Evolutionary conservation across 2,113 vertebrate species (phyloP).

Genomic region (Ariopsis seemanni): DNA sequence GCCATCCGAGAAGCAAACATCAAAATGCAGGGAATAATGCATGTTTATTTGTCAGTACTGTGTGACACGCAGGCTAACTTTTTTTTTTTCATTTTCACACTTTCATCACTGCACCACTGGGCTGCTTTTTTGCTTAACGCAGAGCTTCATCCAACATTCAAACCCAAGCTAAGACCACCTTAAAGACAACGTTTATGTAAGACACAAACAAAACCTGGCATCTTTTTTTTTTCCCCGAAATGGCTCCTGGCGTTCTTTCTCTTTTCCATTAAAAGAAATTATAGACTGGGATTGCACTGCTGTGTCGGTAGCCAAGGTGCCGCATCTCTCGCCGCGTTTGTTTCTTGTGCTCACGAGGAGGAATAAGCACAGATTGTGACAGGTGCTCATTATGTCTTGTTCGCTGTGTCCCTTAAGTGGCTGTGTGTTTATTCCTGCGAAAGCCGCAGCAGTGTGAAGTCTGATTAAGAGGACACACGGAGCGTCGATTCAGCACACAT

Average conservation of each 20-base stretch:
- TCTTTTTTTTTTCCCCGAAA: neutral
- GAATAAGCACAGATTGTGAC: neutral
- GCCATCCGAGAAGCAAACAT: neutral
- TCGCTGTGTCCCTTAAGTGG: neutral
- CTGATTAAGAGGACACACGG: slow-evolving; percentile 36
- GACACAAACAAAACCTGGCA: neutral
- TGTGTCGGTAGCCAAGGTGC: neutral
- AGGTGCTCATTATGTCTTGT: slow-evolving; percentile 44
- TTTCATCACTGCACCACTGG: neutral
- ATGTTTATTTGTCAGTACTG: neutral
- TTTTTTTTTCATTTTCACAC: neutral
- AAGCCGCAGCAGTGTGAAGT: slow-evolving; percentile 18
- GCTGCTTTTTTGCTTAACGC: neutral
- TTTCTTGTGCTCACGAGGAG: neutral
- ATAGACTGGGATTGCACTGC: neutral
- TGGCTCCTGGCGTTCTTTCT: neutral
- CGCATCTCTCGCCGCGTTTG: neutral
- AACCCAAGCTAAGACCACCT: neutral
- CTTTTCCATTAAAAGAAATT: neutral
- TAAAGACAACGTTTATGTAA: neutral
- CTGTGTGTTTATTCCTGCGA: neutral
- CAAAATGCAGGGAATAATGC: neutral
- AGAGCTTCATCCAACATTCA: neutral
- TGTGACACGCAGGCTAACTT: neutral
- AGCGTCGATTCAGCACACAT: slow-evolving; percentile 40